Evolutionary conservation across 1,140 invertebrate species (phyloP), one percentile per base, ranked within the genome.

Genomic region (Matsumurasca onukii): DNA sequence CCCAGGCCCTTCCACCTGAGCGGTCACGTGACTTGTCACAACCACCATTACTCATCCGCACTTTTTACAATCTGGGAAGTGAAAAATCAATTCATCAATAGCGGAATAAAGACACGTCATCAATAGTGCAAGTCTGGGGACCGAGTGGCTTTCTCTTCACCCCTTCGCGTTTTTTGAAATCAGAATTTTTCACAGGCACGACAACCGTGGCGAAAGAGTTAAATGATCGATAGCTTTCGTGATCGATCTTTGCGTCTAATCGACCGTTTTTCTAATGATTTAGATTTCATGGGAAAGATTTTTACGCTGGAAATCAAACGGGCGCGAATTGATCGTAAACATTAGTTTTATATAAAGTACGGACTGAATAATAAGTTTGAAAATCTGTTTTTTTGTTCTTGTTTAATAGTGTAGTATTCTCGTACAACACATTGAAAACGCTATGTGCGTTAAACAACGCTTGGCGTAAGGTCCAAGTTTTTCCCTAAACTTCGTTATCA

Each of bases 261-360:
- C 55, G 55, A 27, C 55, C 55, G 55, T 59, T 59, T 59, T 59
- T 59, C 25, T 59, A 59, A 59, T 59, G 55, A 59, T 59, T 59
- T 27, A 22, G 55, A 59, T 59, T 59, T 59, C 55, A 59, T 59
- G 55, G 55, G 55, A 59, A 59, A 27, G 55, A 59, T 59, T 59
- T 59, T 59, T 9, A 9, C 30, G 15, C 30, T 59, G 55, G 25
- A 27, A 59, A 27, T 59, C 24, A 27, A 27, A 13, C 30, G 55
- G 17, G 34, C 5, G 34, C 34, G 5, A n/a, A n/a, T n/a, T n/a
- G n/a, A n/a, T n/a, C n/a, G n/a, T n/a, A n/a, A n/a, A n/a, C n/a
- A n/a, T n/a, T n/a, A n/a, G n/a, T n/a, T n/a, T n/a, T n/a, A n/a
- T n/a, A n/a, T n/a, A n/a, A n/a, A n/a, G n/a, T n/a, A n/a, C n/a